Conservation (phyloP, 2,113 vertebrate species). For the Rhinopithecus roxellana region DNA sequence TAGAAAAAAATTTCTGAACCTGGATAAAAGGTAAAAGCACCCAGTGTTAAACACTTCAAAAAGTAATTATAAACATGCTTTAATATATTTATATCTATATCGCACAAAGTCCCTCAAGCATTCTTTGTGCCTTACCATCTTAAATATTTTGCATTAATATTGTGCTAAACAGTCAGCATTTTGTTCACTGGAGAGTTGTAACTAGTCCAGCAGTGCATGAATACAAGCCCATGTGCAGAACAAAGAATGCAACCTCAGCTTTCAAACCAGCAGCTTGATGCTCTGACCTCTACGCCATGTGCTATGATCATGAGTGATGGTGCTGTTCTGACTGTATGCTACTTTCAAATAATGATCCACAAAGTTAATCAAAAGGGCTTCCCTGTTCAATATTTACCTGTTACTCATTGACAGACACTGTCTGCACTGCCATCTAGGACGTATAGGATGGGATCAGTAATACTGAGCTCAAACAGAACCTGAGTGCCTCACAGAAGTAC, state of each 20-base stretch:
- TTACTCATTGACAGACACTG: conserved; percentile 59
- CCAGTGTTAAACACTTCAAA: not conserved
- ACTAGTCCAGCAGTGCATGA: not conserved
- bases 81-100: not conserved
- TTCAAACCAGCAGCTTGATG: not conserved
- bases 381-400: conserved; percentile 78
- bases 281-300: not conserved
- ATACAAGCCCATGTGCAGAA: not conserved
- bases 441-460: conserved; percentile 44
- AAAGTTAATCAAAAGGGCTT: conserved; percentile 69
- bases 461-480: conserved; percentile 66
- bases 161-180: not conserved
- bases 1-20: not conserved
- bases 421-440: conserved; percentile 54
- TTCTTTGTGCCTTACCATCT: not conserved
- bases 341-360: conserved; percentile 59
- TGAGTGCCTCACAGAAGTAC: conserved; percentile 46
- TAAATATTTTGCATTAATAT: not conserved
- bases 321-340: conserved; percentile 4
- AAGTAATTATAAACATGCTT: not conserved
- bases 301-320: conserved; percentile 47
- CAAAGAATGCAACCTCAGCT: not conserved
- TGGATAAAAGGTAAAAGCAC: not conserved
- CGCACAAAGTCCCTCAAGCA: not conserved
- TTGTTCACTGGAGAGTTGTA: not conserved